A percentile compares a stretch with the other conserved stretches of the same genome.
phyloP scores from a whole-genome alignment of 2,888 invertebrate genomes.

The Cataglyphis cursor region DNA sequence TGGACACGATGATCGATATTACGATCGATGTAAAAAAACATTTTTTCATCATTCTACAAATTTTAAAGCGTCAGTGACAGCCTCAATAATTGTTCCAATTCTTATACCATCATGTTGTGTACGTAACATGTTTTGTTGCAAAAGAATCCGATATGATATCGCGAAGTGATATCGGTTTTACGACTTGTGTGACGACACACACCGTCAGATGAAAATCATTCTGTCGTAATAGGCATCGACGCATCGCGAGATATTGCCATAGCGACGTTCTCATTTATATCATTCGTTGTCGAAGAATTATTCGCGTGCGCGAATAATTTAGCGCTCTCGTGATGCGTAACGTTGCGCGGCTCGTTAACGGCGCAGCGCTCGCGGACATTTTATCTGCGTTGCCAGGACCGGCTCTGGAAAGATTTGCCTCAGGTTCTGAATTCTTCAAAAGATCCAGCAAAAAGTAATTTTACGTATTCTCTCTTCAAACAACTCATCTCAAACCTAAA shows the following conservation, averaged over 20 bases:
- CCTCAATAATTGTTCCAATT: background rate
- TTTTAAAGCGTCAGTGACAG: background rate
- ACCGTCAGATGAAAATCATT: constrained; percentile 6
- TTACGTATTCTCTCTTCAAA: background rate
- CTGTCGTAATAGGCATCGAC: constrained; percentile 2
- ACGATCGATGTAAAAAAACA: background rate
- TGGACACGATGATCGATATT: background rate
- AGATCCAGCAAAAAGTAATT: constrained; percentile 13
- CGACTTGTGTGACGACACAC: constrained; percentile 3
- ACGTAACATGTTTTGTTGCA: background rate
- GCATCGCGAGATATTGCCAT: constrained; percentile 9
- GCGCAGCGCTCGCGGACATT: constrained; percentile 29
- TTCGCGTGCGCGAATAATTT: constrained; percentile 37
- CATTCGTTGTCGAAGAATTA: constrained; percentile 4
- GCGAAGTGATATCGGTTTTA: background rate
- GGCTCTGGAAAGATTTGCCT: constrained; percentile 14
- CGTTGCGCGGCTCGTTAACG: constrained; percentile 20
- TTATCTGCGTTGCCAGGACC: constrained; percentile 25
- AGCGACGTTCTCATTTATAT: background rate
- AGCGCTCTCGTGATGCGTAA: constrained; percentile 18
- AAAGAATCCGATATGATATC: background rate
- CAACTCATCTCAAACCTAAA: background rate
- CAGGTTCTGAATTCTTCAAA: background rate
- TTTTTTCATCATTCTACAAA: background rate
- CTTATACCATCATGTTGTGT: background rate